Conservation (phyloP, 2,888 invertebrate species). For the Podabrus alpinus region DNA sequence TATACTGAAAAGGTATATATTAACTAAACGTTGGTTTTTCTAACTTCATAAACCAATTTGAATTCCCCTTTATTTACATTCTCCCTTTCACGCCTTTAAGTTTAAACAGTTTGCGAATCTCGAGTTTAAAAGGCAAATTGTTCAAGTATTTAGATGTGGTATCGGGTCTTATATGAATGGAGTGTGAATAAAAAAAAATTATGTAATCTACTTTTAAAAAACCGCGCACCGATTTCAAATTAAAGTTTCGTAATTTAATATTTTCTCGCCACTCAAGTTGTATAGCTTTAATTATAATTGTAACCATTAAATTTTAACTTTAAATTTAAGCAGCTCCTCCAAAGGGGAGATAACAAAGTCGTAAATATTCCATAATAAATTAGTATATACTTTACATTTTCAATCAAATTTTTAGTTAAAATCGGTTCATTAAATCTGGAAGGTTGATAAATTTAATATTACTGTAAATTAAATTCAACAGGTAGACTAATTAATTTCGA, state of each 20-base stretch:
- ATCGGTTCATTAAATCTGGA: slow-evolving; percentile 21
- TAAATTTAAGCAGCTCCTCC: background rate
- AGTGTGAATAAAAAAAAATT: background rate
- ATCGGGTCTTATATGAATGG: background rate
- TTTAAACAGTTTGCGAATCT: slow-evolving; percentile 9
- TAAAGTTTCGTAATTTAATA: background rate
- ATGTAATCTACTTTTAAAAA: background rate
- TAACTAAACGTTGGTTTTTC: slow-evolving; percentile 23
- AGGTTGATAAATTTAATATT: background rate
- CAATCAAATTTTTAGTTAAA: slow-evolving; percentile 15
- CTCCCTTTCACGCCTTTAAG: slow-evolving; percentile 20
- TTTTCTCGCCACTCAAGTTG: background rate
- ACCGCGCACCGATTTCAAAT: background rate
- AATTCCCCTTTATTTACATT: slow-evolving; percentile 27
- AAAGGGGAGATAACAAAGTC: slow-evolving; percentile 10
- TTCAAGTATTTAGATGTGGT: slow-evolving; percentile 11
- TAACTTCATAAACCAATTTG: slow-evolving; percentile 30
- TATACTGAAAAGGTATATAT: slow-evolving; percentile 18
- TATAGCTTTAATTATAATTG: slow-evolving; percentile 15
- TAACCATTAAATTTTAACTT: slow-evolving; percentile 12
- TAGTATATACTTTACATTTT: slow-evolving; percentile 21
- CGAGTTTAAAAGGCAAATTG: slow-evolving; percentile 13
- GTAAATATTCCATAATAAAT: slow-evolving; percentile 21
- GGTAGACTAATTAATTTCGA: background rate
- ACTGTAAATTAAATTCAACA: background rate